phyloP scores from a whole-genome alignment of 2,888 invertebrate species.

The Tipula unca region DNA sequence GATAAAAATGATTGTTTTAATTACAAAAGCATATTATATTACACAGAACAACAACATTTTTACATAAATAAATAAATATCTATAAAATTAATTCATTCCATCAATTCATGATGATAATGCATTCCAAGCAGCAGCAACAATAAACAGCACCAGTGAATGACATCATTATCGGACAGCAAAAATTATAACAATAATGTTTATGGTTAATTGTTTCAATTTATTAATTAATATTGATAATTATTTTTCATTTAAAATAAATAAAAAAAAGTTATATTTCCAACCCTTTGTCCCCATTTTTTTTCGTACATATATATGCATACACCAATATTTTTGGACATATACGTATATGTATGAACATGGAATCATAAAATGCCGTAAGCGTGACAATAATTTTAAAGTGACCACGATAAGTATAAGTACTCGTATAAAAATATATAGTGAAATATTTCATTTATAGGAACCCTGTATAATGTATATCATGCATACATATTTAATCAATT shows the following conservation, averaged over 20 bases:
- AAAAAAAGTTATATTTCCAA: not conserved
- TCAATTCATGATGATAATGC: not conserved
- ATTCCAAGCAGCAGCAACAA: not conserved
- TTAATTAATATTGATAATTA: not conserved
- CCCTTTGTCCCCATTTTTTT: not conserved
- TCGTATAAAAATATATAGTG: not conserved
- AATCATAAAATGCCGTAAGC: not conserved
- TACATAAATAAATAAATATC: not conserved
- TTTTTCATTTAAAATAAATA: not conserved
- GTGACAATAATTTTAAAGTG: not conserved
- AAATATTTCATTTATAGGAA: not conserved
- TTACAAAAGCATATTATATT: slow-evolving; percentile 8
- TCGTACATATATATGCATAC: not conserved
- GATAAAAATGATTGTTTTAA: not conserved
- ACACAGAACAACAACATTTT: not conserved
- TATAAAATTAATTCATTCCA: not conserved
- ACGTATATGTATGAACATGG: not conserved
- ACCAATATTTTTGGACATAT: no score
- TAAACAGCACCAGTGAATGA: not conserved
- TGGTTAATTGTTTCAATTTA: slow-evolving; percentile 4
- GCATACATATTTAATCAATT: not conserved
- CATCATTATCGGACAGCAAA: not conserved
- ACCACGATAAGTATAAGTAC: not conserved
- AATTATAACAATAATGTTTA: slow-evolving; percentile 14
- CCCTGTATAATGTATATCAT: not conserved